Evolutionary conservation across 2,113 vertebrate genomes (phyloP), one percentile per base, ranked within the genome.

Genomic region (Datnioides undecimradiatus): DNA sequence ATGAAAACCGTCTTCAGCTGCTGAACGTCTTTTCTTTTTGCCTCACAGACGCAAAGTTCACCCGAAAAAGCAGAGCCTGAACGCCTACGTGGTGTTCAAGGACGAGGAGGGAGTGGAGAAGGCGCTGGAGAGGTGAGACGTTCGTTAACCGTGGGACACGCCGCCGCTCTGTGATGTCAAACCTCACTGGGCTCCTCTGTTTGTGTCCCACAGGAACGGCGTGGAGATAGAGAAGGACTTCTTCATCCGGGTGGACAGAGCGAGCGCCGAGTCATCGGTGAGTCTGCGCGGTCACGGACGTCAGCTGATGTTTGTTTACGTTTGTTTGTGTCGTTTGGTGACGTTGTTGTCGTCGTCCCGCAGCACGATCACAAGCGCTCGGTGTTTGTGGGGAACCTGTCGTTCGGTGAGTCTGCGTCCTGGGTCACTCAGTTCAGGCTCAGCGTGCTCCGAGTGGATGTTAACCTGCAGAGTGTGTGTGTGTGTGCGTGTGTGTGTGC

Each of bases 81-180:
- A 99, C 7, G 97, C 97, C 11, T 99, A 99, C 0, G 78, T 99
- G 2, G 97, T 99, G n/a, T 99, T 98, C 80, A 95, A 95, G 58
- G 94, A 96, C 0, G 93, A 97, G 40, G 80, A 85, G 0, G 91
- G 89, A 1, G 98, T 95, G 2, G 1, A 51, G 8, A 93, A 83
- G 25, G 97, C 98, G 4, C 41, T 99, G 46, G 87, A 94, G 41
- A 95, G 96, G 98, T 99, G 87, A 10, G 58, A 21, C 27, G 0
- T 9, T 27, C 6, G 0, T 2, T 1, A 8, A 43, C 7, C 1
- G 6, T 5, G 8, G 4, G 17, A 33, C 9, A 9, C 14, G 1
- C 2, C 0, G 16, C 4, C 10, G 1, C 17, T 7, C 4, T 6
- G 8, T 23, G 1, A 0, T 2, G 25, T 12, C 0, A 0, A 16